These are phyloP conservation scores for Trachurus trachurus DNA, from an alignment of 2,797 vertebrate genomes.

Conservation along the genomic window DNA sequence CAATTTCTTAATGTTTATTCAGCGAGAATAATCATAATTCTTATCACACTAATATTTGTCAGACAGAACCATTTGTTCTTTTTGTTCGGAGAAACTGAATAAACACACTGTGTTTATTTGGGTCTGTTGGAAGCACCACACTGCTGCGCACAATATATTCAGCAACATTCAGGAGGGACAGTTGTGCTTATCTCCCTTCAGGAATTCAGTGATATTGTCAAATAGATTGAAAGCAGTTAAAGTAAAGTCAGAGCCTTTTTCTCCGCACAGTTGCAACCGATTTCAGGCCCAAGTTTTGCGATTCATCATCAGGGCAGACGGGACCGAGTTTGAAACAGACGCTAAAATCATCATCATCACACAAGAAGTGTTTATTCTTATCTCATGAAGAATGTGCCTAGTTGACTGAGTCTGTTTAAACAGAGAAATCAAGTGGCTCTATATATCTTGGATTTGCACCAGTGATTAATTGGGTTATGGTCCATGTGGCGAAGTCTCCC, in stretches of 20 bases:
- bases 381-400: constrained; percentile 23
- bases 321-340: neutral
- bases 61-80: neutral
- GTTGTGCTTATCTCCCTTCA: neutral
- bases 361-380: constrained; percentile 17
- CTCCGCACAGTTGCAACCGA: constrained; percentile 15
- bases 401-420: constrained; percentile 38
- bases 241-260: neutral
- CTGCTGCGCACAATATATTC: neutral
- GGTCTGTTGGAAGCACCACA: constrained; percentile 2
- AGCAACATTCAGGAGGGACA: neutral
- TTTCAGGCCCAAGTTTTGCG: neutral
- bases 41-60: neutral
- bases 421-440: constrained; percentile 39
- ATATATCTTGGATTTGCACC: constrained; percentile 50
- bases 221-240: neutral
- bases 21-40: neutral
- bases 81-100: neutral
- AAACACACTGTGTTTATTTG: neutral
- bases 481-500: constrained; percentile 61
- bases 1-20: neutral
- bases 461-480: constrained; percentile 73
- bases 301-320: neutral
- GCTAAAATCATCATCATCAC: neutral
- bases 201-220: constrained; percentile 1